Percentiles rank a stretch among this genome's conserved stretches.
phyloP scores from a whole-genome alignment of 2,888 invertebrate species.

The Netelia virgata region DNA sequence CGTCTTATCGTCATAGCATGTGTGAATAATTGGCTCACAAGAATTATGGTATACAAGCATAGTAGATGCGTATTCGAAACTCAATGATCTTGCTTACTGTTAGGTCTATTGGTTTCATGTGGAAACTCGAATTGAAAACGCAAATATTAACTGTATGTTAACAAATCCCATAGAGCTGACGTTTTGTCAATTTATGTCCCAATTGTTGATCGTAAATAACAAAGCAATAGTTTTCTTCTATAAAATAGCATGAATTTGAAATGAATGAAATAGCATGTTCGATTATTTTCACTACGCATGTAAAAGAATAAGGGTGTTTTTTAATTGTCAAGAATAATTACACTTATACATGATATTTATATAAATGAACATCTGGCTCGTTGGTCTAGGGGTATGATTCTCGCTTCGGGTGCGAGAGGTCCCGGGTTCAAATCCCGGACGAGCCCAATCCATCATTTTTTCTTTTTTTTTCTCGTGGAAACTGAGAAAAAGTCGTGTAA shows the following conservation, averaged over 20 bases:
- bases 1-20: constrained; percentile 3
- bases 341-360: not conserved
- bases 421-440: constrained; percentile 87
- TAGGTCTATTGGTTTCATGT: constrained; percentile 10
- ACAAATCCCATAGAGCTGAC: not conserved
- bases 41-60: not conserved
- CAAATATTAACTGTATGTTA: not conserved
- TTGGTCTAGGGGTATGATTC: constrained; percentile 87
- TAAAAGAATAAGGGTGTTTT: not conserved
- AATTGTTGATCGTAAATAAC: not conserved
- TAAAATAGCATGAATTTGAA: not conserved
- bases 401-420: constrained; percentile 87
- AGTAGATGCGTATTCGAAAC: constrained; percentile 14
- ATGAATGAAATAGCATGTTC: too few relatives aligned
- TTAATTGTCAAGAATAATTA: not conserved
- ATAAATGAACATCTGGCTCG: constrained; percentile 69
- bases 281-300: not conserved
- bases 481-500: not conserved
- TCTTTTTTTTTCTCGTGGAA: constrained; percentile 41
- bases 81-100: not conserved
- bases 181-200: not conserved
- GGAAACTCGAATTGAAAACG: not conserved
- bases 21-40: constrained; percentile 9
- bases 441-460: constrained; percentile 80
- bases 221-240: not conserved